Percentiles rank a stretch among this genome's conserved stretches.
phyloP scores from a whole-genome alignment of 2,888 invertebrate genomes.

The Morpho deidamia region DNA sequence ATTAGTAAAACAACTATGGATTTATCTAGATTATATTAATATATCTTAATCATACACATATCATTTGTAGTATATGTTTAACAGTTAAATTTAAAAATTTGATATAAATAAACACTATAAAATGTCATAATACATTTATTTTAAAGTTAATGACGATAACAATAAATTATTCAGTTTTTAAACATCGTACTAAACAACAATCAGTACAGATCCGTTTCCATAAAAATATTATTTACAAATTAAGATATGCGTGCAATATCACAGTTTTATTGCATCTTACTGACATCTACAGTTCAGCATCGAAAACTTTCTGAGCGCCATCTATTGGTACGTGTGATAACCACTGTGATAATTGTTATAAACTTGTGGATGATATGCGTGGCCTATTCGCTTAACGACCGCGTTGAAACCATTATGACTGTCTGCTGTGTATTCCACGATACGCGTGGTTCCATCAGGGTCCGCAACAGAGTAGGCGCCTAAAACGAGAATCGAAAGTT shows the following conservation, averaged over 20 bases:
- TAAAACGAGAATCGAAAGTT: constrained; percentile 20
- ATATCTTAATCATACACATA: no score
- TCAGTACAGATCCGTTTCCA: neutral
- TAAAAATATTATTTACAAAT: constrained; percentile 2
- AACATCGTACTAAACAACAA: no score
- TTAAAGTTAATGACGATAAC: no score
- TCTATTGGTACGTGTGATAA: constrained; percentile 64
- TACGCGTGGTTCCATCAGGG: constrained; percentile 70
- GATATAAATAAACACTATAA: no score
- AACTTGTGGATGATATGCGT: constrained; percentile 66
- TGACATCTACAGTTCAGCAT: constrained; percentile 39
- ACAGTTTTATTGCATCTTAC: constrained; percentile 38
- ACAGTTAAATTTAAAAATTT: no score
- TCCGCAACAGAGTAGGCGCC: constrained; percentile 73
- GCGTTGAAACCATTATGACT: constrained; percentile 72
- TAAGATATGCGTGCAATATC: constrained; percentile 34
- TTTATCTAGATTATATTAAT: no score
- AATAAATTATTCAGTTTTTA: no score
- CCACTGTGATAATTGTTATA: constrained; percentile 48
- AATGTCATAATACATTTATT: no score
- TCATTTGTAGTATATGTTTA: no score
- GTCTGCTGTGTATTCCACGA: constrained; percentile 74
- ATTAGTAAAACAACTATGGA: no score
- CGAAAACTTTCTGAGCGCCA: constrained; percentile 36
- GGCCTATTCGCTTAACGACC: constrained; percentile 70